Percentiles rank a stretch among this genome's conserved stretches.
phyloP scores from a whole-genome alignment of 2,113 vertebrate genomes.

The Mungos mungo region DNA sequence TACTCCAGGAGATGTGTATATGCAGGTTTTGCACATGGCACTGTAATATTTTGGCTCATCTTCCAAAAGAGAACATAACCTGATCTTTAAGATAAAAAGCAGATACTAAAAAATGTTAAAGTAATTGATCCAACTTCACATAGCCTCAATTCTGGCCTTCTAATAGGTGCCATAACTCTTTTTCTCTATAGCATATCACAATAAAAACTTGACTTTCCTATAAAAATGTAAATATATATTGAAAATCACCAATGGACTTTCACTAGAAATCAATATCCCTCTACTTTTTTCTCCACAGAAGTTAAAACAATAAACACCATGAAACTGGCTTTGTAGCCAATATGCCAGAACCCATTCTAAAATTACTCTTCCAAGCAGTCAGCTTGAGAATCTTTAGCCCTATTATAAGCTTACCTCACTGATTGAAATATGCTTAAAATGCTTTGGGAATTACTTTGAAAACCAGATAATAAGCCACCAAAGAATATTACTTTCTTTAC shows the following conservation, averaged over 20 bases:
- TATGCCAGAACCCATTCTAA: background rate
- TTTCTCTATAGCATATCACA: background rate
- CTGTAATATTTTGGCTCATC: slow-evolving; percentile 1
- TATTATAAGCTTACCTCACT: background rate
- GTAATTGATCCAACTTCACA: background rate
- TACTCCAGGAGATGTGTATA: background rate
- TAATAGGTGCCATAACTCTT: background rate
- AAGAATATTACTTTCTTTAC: slow-evolving; percentile 47
- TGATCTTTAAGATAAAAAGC: background rate
- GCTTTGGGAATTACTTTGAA: slow-evolving; percentile 51
- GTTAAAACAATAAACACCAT: slow-evolving; percentile 41
- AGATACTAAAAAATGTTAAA: background rate
- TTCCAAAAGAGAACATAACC: background rate
- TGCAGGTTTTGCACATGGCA: background rate
- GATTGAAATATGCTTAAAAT: slow-evolving; percentile 13
- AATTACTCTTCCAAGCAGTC: background rate
- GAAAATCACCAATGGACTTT: slow-evolving; percentile 22
- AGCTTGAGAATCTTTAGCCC: slow-evolving; percentile 23
- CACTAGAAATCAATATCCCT: slow-evolving; percentile 1
- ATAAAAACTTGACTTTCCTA: slow-evolving; percentile 8
- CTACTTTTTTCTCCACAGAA: background rate
- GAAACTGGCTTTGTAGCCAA: background rate
- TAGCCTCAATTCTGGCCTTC: background rate
- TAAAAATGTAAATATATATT: background rate
- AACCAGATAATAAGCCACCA: slow-evolving; percentile 43